Base-by-base conservation (phyloP, 1,140 invertebrate genomes). In the Parapsyche elsis region DNA sequence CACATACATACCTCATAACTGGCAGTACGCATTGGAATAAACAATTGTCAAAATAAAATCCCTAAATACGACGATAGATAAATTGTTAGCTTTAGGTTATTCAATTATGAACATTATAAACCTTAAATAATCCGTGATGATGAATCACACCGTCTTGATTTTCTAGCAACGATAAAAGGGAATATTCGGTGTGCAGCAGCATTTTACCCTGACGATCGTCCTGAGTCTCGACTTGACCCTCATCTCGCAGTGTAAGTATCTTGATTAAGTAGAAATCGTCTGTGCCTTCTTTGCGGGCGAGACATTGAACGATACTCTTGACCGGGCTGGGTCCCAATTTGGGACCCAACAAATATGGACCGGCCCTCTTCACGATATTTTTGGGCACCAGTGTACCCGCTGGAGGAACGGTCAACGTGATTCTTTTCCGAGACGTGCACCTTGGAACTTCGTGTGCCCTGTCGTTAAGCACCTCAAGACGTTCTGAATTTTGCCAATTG, bases 181-280 rank as follows among this genome's bases (percentile, higher is more conserved):
- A 94, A 88, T 94, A 95, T 86, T 96, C 95, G 0, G 94, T 95
- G 84, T 95, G 94, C 7, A 96, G 84, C 12, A 96, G 85, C 92
- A 95, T 94, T 88, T 95, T 95, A 4, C 94, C 94, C 87, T 95
- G 94, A 46, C 88, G 87, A 84, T 95, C 94, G 88, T 95, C 94
- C 82, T 94, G 92, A 0, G 91, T 92, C 86, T 95, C 94, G 76
- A 91, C 88, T 71, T 91, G 88, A 4, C 89, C 88, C 12, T 92
- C 88, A 85, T 89, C 88, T 81, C 87, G 88, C 73, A 91, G 84
- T 16, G 89, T 90, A 79, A 91, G 86, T 86, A 95, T 94, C 88
- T 96, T 96, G 16, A 95, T 86, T 19, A 93, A 93, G 86, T 92
- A 95, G 85, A 93, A 95, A 57, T 95, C 91, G 88, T 94, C 92